Evolutionary conservation across 2,113 vertebrate genomes (phyloP), one percentile per base, ranked within the genome.

Genomic region (Oreochromis spilurus): DNA sequence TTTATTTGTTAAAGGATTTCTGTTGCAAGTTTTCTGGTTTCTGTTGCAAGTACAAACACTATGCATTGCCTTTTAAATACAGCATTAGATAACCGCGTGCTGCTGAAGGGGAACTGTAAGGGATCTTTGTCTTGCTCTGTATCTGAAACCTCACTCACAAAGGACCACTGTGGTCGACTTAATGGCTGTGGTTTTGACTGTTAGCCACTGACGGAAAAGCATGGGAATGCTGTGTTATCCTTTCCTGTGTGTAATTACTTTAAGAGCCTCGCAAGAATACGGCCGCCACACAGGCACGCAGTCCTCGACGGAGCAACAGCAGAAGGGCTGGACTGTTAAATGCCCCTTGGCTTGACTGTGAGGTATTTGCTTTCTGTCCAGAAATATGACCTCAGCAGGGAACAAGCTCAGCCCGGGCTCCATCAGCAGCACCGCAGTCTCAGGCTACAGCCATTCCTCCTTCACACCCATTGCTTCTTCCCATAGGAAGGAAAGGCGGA

Each of bases 401-500:
- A 53, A 58, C 24, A 5, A 67, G 84, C 87, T 90, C 79, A 5
- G 86, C 65, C 92, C 88, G 89, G 82, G 81, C 91, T 90, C 91
- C 90, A 85, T 90, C 91, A 93, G 87, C 90, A 77, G 45, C 50
- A 45, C 85, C 82, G 29, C 92, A 93, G 94, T 94, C 94, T 67
- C 91, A 70, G 85, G 79, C 88, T 80, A 65, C 90, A 52, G 24
- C 40, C 58, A 14, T 65, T 65, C 82, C 77, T 55, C 60, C 81
- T 36, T 55, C 55, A 82, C 67, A 11, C 79, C 62, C 79, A 36
- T 80, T 12, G 48, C 85, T 84, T 45, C 31, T 31, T 93, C 89
- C 89, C 89, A 88, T 75, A 94, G 94, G 93, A 95, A 95, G 94
- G 92, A 95, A 94, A 93, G 95, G 92, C 70, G 82, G 91, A 84